phyloP scores from a whole-genome alignment of 2,888 invertebrate genomes.

The Seira ritae region DNA sequence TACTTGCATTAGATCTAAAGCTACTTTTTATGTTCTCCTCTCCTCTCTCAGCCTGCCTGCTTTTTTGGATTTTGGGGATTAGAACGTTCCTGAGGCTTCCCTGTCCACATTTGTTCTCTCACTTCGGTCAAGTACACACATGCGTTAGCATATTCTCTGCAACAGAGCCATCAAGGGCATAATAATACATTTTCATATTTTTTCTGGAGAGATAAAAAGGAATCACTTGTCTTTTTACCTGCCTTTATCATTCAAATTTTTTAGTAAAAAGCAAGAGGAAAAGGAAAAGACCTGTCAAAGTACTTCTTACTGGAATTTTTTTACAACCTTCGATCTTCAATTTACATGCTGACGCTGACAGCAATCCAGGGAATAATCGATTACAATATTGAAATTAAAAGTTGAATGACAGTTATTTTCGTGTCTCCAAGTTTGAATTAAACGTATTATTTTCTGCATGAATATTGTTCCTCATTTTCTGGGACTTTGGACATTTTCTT shows the following conservation, averaged over 20 bases:
- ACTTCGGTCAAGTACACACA: slow-evolving; percentile 62
- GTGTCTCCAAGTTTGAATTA: too few species aligned
- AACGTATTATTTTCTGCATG: too few species aligned
- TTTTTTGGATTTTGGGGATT: slow-evolving; percentile 16
- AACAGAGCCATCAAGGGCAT: background rate
- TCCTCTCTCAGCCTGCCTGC: background rate
- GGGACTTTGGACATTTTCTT: too few species aligned
- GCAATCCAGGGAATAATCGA: too few species aligned
- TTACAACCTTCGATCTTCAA: too few species aligned
- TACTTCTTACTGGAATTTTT: background rate
- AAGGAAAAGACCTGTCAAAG: background rate
- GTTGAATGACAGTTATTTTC: too few species aligned
- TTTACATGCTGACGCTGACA: too few species aligned
- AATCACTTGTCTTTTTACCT: slow-evolving; percentile 3
- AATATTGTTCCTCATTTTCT: too few species aligned
- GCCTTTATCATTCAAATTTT: background rate
- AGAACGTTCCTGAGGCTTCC: slow-evolving; percentile 31
- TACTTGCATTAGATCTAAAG: background rate
- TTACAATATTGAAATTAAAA: too few species aligned
- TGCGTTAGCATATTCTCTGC: background rate
- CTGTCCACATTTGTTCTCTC: slow-evolving; percentile 58
- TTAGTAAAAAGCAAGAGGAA: background rate
- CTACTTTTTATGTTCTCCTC: slow-evolving; percentile 19
- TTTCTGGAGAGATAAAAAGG: background rate
- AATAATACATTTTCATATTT: background rate